phyloP scores from a whole-genome alignment of 37 sponge, comb jelly and placozoan species.

The Chondrilla cf. caribensis region DNA sequence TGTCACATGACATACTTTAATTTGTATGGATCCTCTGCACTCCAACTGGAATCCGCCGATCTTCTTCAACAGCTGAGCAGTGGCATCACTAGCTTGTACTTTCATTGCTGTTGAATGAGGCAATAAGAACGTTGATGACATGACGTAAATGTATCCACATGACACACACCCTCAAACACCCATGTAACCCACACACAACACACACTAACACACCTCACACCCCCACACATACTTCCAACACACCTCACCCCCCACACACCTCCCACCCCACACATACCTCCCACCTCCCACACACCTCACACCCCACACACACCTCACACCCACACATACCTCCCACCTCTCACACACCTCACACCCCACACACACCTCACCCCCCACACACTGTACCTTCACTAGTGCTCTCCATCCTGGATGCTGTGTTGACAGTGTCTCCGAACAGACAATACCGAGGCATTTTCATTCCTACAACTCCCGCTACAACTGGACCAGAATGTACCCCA shows the following conservation, averaged over 20 bases:
- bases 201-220: not conserved
- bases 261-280: not conserved
- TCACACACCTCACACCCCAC: not conserved
- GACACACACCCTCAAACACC: not conserved
- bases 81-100: conserved; percentile 80
- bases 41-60: conserved; percentile 63
- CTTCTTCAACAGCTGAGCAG: conserved; percentile 52
- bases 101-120: conserved; percentile 81
- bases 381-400: conserved; percentile 74
- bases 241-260: not conserved
- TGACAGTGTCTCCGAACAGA: conserved; percentile 92
- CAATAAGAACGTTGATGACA: no score
- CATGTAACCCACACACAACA: not conserved
- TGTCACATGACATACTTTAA: conserved; percentile 52
- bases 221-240: not conserved
- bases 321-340: not conserved
- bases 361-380: not conserved
- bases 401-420: conserved; percentile 92
- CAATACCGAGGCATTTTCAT: conserved; percentile 93
- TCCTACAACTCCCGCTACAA: conserved; percentile 91
- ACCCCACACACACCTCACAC: conserved; percentile 8
- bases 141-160: not conserved
- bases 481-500: conserved; percentile 90
- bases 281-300: no score
- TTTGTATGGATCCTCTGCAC: conserved; percentile 65